Conservation (phyloP, 2,888 invertebrate species). For the Cataglyphis altisquamis region DNA sequence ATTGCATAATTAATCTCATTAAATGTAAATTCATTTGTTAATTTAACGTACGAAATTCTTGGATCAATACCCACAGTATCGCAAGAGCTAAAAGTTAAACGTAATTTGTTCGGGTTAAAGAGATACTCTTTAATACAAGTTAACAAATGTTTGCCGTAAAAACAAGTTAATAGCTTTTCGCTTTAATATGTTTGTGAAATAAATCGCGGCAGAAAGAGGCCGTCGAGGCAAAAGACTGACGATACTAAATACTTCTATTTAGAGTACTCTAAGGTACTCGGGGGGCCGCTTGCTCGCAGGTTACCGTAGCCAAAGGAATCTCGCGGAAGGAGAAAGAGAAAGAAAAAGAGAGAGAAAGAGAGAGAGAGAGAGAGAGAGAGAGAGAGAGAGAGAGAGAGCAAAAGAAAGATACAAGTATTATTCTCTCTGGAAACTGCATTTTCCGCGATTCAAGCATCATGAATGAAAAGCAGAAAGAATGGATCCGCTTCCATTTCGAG, state of each 20-base stretch:
- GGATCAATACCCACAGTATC: background rate
- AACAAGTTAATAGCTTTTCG: conserved; percentile 27
- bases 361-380: conserved; percentile 25
- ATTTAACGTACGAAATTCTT: background rate
- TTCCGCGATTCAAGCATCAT: conserved; percentile 52
- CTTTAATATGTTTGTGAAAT: conserved; percentile 49
- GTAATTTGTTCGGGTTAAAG: conserved; percentile 11
- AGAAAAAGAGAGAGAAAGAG: conserved; percentile 19
- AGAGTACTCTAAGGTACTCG: conserved; percentile 24
- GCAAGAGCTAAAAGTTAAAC: background rate
- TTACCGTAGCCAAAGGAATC: conserved; percentile 43
- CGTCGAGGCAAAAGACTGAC: conserved; percentile 36
- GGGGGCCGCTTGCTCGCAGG: conserved; percentile 3
- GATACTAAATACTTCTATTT: conserved; percentile 51
- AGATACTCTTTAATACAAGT: background rate
- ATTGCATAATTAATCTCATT: background rate
- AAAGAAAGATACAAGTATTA: conserved; percentile 46
- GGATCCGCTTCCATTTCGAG: conserved; percentile 49
- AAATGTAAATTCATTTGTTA: background rate
- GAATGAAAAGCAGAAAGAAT: conserved; percentile 54
- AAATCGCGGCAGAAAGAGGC: conserved; percentile 27
- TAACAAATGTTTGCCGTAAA: conserved; percentile 37
- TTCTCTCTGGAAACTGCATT: conserved; percentile 49
- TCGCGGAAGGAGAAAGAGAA: conserved; percentile 26
- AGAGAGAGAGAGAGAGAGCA: conserved; percentile 23